phyloP scores from a whole-genome alignment of 2,113 vertebrate genomes.

The Plotosus lineatus region DNA sequence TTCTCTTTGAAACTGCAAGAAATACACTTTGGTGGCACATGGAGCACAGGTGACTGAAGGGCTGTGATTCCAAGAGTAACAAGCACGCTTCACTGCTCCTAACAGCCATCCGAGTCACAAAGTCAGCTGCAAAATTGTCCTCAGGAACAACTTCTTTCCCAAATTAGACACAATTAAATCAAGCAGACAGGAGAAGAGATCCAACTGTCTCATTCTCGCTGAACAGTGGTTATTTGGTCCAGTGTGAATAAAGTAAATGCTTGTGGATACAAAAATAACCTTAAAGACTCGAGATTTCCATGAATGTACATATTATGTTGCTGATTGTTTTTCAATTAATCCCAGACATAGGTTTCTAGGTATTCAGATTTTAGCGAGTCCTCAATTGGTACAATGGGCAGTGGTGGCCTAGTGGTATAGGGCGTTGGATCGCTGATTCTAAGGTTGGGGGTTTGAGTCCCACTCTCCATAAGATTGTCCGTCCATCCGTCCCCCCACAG shows the following conservation, averaged over 20 bases:
- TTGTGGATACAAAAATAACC: constrained; percentile 6
- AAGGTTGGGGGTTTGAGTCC: too few relatives aligned
- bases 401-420: too few relatives aligned
- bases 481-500: too few relatives aligned
- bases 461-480: too few relatives aligned
- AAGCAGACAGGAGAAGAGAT: constrained; percentile 48
- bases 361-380: background rate
- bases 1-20: background rate
- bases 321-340: background rate
- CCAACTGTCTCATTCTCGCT: constrained; percentile 7
- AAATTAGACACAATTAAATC: constrained; percentile 46
- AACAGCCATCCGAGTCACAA: constrained; percentile 24
- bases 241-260: constrained; percentile 23
- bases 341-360: background rate
- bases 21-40: constrained; percentile 11
- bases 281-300: background rate
- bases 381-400: too few relatives aligned
- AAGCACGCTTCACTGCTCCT: constrained; percentile 29
- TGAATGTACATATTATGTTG: background rate
- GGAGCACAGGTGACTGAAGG: background rate
- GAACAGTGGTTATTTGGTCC: constrained; percentile 37
- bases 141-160: constrained; percentile 29
- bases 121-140: constrained; percentile 37
- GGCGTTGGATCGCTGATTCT: too few relatives aligned
- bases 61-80: constrained; percentile 5